Conservation (phyloP, 2,797 vertebrate genomes). For the Buphagus erythrorhynchus region DNA sequence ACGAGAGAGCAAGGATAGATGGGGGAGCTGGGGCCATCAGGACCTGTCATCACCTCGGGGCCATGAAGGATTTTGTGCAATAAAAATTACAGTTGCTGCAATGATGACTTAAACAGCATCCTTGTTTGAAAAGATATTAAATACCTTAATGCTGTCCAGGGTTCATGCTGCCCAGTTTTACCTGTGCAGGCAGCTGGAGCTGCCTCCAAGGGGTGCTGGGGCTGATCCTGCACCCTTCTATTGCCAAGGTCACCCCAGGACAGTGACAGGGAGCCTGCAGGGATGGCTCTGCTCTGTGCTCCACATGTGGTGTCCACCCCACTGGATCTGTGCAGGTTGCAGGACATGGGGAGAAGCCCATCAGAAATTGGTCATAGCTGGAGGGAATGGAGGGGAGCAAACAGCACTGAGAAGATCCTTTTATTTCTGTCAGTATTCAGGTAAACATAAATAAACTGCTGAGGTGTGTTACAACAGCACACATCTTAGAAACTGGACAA, state of each 20-base stretch:
- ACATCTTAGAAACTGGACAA: background rate
- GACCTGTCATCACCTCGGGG: background rate
- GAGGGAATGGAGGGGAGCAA: background rate
- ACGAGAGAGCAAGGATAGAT: background rate
- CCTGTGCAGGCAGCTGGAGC: background rate
- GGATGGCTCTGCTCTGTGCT: background rate
- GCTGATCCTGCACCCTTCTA: background rate
- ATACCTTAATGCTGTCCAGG: rapidly evolving
- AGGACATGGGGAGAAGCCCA: rapidly evolving
- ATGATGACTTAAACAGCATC: background rate
- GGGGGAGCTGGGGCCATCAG: background rate
- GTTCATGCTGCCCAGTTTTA: rapidly evolving
- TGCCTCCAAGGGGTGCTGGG: background rate
- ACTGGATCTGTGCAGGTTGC: rapidly evolving
- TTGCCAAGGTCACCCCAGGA: background rate
- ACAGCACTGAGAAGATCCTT: background rate
- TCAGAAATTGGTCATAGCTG: background rate
- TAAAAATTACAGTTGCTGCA: background rate
- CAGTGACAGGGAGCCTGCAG: background rate
- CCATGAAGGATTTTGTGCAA: background rate
- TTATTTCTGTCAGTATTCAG: background rate
- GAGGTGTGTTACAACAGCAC: background rate
- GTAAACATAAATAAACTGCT: background rate
- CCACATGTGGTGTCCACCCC: too few species aligned
- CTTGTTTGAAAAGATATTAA: background rate